Evolutionary conservation across 1,140 invertebrate species (phyloP).

Genomic region (Neodiprion virginianus): DNA sequence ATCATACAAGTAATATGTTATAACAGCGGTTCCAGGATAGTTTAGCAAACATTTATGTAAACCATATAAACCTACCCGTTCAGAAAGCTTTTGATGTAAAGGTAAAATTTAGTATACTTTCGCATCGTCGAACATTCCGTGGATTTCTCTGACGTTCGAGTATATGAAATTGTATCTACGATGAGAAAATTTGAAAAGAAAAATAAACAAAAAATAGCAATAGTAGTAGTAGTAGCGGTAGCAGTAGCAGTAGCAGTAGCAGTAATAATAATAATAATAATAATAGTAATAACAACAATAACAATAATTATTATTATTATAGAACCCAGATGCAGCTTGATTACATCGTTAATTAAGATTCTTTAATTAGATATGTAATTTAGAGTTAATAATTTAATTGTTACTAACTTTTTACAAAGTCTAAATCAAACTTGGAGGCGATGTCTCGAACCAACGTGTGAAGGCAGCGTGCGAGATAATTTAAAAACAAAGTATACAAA

Average conservation of each 20-base stretch:
- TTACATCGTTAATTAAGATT: background rate
- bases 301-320: no score
- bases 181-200: background rate
- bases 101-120: background rate
- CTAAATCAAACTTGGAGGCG: conserved; percentile 40
- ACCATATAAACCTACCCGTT: no score
- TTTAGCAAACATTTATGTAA: no score
- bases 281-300: no score
- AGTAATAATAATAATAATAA: no score
- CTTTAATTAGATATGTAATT: conserved; percentile 15
- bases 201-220: background rate
- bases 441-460: conserved; percentile 23
- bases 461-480: conserved; percentile 24
- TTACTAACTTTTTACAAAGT: conserved; percentile 42
- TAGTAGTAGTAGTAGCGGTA: no score
- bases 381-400: conserved; percentile 48
- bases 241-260: no score
- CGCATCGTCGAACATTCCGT: no score
- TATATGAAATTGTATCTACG: background rate
- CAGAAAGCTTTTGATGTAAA: background rate
- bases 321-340: background rate
- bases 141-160: conserved; percentile 1
- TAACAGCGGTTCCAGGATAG: background rate
- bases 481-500: conserved; percentile 35
- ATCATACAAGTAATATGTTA: background rate